These are phyloP conservation scores for Aspidiotus rigidus DNA, from an alignment of 2,888 invertebrate species.

Conservation along the genomic window DNA sequence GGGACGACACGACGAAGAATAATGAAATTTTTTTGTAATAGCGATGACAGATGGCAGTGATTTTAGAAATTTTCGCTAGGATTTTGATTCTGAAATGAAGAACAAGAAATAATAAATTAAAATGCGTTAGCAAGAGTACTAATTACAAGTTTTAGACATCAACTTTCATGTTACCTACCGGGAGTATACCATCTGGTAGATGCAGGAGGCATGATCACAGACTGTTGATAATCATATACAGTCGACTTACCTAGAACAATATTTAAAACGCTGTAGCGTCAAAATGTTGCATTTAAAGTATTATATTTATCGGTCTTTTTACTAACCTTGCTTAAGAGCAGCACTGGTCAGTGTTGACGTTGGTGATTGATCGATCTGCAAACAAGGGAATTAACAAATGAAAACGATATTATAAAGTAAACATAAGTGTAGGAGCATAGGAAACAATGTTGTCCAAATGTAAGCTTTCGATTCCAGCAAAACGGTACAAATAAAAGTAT, in stretches of 20 bases:
- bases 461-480: not conserved
- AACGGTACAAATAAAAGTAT: not conserved
- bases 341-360: too few species aligned
- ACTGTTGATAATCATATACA: constrained; percentile 16
- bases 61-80: not conserved
- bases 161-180: not conserved
- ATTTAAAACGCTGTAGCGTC: not conserved
- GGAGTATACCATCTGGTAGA: constrained; percentile 19
- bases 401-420: too few species aligned
- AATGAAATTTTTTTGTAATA: too few species aligned
- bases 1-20: too few species aligned
- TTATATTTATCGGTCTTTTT: not conserved
- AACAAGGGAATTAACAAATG: too few species aligned
- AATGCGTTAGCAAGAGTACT: too few species aligned
- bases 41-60: not conserved
- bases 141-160: not conserved
- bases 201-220: constrained; percentile 28
- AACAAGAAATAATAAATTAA: not conserved
- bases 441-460: not conserved
- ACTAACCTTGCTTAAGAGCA: too few species aligned
- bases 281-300: not conserved
- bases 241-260: constrained; percentile 9
- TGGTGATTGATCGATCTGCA: too few species aligned
- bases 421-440: too few species aligned
- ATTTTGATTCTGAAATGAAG: not conserved